Percentiles rank a stretch among this genome's conserved stretches.
Evolutionary conservation across 2,797 vertebrate species (phyloP).

Genomic region (Rallus crepitans): DNA sequence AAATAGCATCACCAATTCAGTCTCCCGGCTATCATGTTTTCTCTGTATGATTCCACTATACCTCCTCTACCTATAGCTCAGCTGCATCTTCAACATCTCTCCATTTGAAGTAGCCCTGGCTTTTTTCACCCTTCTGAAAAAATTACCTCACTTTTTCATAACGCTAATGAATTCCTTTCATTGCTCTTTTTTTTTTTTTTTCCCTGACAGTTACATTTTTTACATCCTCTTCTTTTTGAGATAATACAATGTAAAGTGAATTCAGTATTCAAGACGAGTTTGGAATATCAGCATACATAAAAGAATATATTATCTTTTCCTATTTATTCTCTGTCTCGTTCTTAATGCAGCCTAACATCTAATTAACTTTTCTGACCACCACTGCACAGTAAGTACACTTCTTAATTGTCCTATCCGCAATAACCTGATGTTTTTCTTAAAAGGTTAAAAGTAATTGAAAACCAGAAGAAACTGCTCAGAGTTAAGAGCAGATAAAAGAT

Average conservation of each 20-base stretch:
- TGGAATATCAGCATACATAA: neutral
- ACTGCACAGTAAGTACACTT: neutral
- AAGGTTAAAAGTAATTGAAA: conserved; percentile 20
- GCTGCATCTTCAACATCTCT: neutral
- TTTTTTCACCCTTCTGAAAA: neutral
- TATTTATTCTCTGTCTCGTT: neutral
- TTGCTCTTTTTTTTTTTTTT: neutral
- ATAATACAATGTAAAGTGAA: neutral
- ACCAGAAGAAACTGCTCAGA: neutral
- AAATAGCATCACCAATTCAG: neutral
- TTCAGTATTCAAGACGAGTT: neutral
- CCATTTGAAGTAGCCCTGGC: neutral
- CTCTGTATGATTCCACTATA: neutral
- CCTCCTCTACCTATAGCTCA: neutral
- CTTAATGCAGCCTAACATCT: neutral
- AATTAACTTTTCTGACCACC: conserved; percentile 39
- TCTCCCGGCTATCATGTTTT: neutral
- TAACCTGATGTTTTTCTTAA: neutral
- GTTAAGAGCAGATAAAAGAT: neutral
- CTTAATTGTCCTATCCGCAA: conserved; percentile 34
- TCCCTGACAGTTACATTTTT: neutral
- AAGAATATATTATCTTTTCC: neutral
- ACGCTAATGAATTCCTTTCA: neutral
- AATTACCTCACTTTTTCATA: neutral
- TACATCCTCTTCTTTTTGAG: neutral